Base-by-base conservation (phyloP, 2,888 invertebrate genomes). In the Lutraria lutraria region DNA sequence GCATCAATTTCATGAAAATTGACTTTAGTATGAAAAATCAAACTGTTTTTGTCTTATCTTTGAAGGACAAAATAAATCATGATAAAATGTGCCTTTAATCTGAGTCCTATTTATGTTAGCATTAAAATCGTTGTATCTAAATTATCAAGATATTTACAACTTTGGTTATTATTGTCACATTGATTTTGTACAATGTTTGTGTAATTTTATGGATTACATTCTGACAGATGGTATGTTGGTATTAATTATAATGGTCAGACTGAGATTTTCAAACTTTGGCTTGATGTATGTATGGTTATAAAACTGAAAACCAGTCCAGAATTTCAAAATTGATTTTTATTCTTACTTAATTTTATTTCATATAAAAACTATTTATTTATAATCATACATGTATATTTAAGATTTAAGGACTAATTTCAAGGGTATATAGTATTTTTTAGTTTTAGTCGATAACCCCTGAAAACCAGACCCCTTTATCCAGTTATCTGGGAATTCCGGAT, bases 21-120 rank as follows among this genome's bases (percentile, higher is more conserved):
- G 43, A 43, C 43, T 43, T 43, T 8, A 43, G 43, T 43, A 43
- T 43, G 43, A 8, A 43, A 43, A 83, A 87, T 87, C 87, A 56
- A 81, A 79, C 60, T 19, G 82, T 72, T 54, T 63, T 31, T 81
- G 54, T 31, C 68, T 84, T 88, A 88, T 88, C 88, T 29, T 53
- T 25, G 60, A 63, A 68, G 72, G 63, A 63, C 31, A 80, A 60
- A 81, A 85, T 85, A 80, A 88, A 84, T 81, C 60, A 81, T 84
- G 84, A 84, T 84, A 88, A 83, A 53, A 76, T 80, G 60, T 79
- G 21, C 13, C 52, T 25, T 60, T 54, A 83, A 84, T 84, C 84
- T 81, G 8, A 21, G 63, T 60, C 72, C 81, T 88, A 81, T 81
- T 84, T 88, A 79, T 80, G 56, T 85, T 85, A 56, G 56, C 54